Percentiles rank a stretch among this genome's conserved stretches.
phyloP scores from a whole-genome alignment of 2,888 invertebrate species.

The Noctuana brunneofusca region DNA sequence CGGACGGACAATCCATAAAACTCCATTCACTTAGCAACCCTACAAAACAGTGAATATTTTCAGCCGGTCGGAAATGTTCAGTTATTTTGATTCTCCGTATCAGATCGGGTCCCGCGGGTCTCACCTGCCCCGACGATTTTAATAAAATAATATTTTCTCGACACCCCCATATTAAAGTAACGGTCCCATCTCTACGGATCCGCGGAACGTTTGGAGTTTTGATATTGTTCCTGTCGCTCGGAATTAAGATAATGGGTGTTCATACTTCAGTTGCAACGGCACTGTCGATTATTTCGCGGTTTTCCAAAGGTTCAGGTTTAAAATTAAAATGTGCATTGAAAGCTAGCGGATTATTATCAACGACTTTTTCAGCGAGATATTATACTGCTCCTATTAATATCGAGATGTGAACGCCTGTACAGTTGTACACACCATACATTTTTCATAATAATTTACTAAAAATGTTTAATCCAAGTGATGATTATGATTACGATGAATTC shows the following conservation, averaged over 20 bases:
- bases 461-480: too few species aligned
- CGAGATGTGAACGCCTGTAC: too few species aligned
- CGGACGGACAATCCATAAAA: background rate
- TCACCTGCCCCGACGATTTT: conserved; percentile 65
- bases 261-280: background rate
- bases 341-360: background rate
- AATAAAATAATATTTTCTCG: conserved; percentile 63
- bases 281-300: conserved; percentile 11
- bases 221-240: conserved; percentile 21
- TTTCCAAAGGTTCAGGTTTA: conserved; percentile 21
- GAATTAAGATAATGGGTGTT: conserved; percentile 32
- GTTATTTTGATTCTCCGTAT: conserved; percentile 64
- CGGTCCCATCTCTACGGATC: conserved; percentile 11
- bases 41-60: conserved; percentile 55
- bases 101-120: conserved; percentile 48
- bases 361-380: background rate
- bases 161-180: conserved; percentile 43
- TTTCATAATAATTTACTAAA: too few species aligned
- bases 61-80: conserved; percentile 53
- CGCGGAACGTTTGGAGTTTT: conserved; percentile 16
- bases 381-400: background rate
- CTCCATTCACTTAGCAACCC: conserved; percentile 36
- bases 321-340: conserved; percentile 13
- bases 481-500: too few species aligned
- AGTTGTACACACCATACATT: too few species aligned